Evolutionary conservation across 2,888 invertebrate species (phyloP).

Genomic region (Ecliptopera silaceata): DNA sequence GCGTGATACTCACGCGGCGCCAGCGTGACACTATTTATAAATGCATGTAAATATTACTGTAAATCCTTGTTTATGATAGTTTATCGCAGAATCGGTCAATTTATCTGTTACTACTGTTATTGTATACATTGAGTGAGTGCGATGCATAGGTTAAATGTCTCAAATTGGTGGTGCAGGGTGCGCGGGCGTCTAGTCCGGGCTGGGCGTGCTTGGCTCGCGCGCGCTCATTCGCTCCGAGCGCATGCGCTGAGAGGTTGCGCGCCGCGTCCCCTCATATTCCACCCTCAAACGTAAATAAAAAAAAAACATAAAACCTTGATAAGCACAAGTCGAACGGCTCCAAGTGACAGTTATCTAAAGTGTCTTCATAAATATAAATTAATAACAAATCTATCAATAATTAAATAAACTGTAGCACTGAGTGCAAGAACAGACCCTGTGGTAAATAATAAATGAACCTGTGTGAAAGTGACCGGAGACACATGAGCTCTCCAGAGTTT

Average conservation of each 20-base stretch:
- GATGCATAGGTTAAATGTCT: slow-evolving; percentile 58
- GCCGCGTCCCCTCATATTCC: slow-evolving; percentile 40
- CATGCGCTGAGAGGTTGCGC: slow-evolving; percentile 66
- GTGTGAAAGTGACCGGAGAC: slow-evolving; percentile 42
- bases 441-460: slow-evolving; percentile 59
- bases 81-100: slow-evolving; percentile 60
- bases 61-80: slow-evolving; percentile 51
- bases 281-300: slow-evolving; percentile 48
- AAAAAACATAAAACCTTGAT: slow-evolving; percentile 33
- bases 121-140: slow-evolving; percentile 51
- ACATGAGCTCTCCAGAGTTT: slow-evolving; percentile 67
- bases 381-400: slow-evolving; percentile 50
- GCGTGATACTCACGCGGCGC: slow-evolving; percentile 68
- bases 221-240: slow-evolving; percentile 64
- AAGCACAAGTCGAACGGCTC: slow-evolving; percentile 45
- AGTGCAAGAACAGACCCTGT: slow-evolving; percentile 44
- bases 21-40: slow-evolving; percentile 63
- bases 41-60: slow-evolving; percentile 44
- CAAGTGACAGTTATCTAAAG: slow-evolving; percentile 65
- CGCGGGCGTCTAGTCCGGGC: slow-evolving; percentile 41
- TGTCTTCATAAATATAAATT: slow-evolving; percentile 50
- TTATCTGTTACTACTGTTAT: slow-evolving; percentile 49
- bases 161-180: slow-evolving; percentile 57
- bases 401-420: slow-evolving; percentile 53
- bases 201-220: slow-evolving; percentile 45